Evolutionary conservation across 2,113 vertebrate species (phyloP), one percentile per base, ranked within the genome.

Genomic region (Axis porcinus): DNA sequence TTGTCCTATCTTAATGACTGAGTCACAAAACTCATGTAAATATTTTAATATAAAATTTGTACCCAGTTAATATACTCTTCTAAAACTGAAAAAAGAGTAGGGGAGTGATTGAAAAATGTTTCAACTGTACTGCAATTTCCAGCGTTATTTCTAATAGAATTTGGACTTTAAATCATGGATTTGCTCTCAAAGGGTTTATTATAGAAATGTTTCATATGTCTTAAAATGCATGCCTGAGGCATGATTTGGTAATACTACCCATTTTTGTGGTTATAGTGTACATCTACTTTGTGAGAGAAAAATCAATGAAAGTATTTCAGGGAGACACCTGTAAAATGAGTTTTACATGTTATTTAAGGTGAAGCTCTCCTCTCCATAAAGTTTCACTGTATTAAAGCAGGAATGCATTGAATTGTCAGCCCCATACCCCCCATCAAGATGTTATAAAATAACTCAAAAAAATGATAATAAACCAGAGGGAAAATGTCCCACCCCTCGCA

Each of bases 301-400:
- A 47, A 47, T 82, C 58, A 89, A 47, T 93, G 2, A 27, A 70
- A 67, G 60, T 47, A 78, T 96, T 95, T 94, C n/a, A 96, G 3
- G 7, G 2, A 85, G 43, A 60, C 28, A 55, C 14, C 19, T 89
- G 2, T 64, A 85, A 89, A 74, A 78, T 40, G 82, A 19, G 1
- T 4, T 74, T 92, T 57, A 58, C 8, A 47, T 85, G 12, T 43
- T 81, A 28, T 85, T 85, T 87, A 70, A 89, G 81, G 88, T 52
- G 15, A 93, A 79, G 5, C 30, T 76, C 0, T 23, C 2, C 3
- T 79, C 28, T 91, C 12, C 78, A 47, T 0, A 96, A 83, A 57
- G 4, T 45, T 84, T 54, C 50, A 87, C 12, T 14, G 23, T 92
- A 81, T 40, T 67, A 64, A 86, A 79, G n/a, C 8, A 92, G 16